These are phyloP conservation scores for Hydropsyche tenuis DNA, from an alignment of 1,140 invertebrate genomes.

Conservation along the genomic window DNA sequence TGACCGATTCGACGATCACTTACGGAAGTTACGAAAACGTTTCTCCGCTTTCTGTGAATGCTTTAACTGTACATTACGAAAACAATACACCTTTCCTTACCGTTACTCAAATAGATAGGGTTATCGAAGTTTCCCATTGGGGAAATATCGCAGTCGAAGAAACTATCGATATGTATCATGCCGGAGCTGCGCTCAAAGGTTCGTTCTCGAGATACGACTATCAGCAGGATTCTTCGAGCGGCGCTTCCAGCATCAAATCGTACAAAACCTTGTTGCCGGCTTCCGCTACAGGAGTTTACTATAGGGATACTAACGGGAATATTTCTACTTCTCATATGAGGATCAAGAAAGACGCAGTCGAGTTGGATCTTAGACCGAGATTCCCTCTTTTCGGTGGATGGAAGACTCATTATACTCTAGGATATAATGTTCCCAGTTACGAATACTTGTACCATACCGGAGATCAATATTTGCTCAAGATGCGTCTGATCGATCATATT, in stretches of 20 bases:
- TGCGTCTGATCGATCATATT: constrained; percentile 94
- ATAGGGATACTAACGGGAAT: constrained; percentile 98
- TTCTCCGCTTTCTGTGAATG: constrained; percentile 63
- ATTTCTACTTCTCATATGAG: constrained; percentile 97
- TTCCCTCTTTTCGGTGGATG: constrained; percentile 99
- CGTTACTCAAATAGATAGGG: constrained; percentile 82
- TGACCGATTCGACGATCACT: constrained; percentile 78
- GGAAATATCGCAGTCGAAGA: constrained; percentile 98
- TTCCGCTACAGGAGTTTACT: constrained; percentile 85
- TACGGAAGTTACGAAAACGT: constrained; percentile 90
- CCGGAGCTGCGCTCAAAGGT: constrained; percentile 91
- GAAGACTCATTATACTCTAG: constrained; percentile 96
- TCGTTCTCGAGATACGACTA: constrained; percentile 97
- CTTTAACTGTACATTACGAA: constrained; percentile 89
- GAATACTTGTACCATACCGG: constrained; percentile 90
- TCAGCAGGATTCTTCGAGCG: constrained; percentile 85
- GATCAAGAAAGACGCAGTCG: constrained; percentile 87
- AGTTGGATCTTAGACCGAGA: constrained; percentile 91
- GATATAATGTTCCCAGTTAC: constrained; percentile 97
- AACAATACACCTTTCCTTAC: constrained; percentile 96
- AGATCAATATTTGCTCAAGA: constrained; percentile 84
- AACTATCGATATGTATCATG: constrained; percentile 88
- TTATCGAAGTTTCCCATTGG: constrained; percentile 98
- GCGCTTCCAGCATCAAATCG: constrained; percentile 85
- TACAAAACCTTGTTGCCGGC: constrained; percentile 94